Base-by-base conservation (phyloP, 2,888 invertebrate genomes). In the Amorpha juglandis region DNA sequence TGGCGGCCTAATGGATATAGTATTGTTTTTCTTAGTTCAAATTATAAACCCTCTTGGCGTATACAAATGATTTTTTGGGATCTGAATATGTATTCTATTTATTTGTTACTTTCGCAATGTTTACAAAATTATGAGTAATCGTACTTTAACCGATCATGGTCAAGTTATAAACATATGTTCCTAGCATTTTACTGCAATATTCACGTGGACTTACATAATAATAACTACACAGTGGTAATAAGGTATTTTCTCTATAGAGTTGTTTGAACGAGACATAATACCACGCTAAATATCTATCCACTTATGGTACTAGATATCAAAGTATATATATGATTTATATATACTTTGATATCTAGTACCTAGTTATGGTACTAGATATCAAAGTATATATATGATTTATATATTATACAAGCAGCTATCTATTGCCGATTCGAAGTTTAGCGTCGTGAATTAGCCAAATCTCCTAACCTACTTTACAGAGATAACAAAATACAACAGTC, bases 391-490 rank as follows among this genome's bases (percentile, higher is more conserved):
- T 33, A 27, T 63, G 63, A 63, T 63, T 52, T 51, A 63, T 63
- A n/a, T n/a, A n/a, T 38, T 51, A 38, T 19, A 16, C 19, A 21
- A 62, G 16, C 48, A 38, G 35, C 71, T 77, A 76, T 76, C 74
- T 78, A 78, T 73, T 72, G 71, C 70, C 69, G 68, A 74, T 71
- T 69, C 65, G 68, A 74, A 76, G 70, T 76, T 70, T 67, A 70
- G 55, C 71, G 69, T 73, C 71, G 72, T 66, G 74, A 74, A 76
- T 77, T 74, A 71, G 71, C 63, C 65, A 68, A 76, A 78, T 78
- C 69, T 74, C 70, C 70, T 70, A 71, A 72, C 58, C 73, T 50
- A 72, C 68, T 75, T 74, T 69, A 69, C 47, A 69, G 69, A 73
- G 74, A 77, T 78, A 72, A 70, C 71, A 71, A 71, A 70, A 72